These are phyloP conservation scores for Lepus townsendii DNA, from an alignment of 2,797 vertebrate species.

Conservation along the genomic window DNA sequence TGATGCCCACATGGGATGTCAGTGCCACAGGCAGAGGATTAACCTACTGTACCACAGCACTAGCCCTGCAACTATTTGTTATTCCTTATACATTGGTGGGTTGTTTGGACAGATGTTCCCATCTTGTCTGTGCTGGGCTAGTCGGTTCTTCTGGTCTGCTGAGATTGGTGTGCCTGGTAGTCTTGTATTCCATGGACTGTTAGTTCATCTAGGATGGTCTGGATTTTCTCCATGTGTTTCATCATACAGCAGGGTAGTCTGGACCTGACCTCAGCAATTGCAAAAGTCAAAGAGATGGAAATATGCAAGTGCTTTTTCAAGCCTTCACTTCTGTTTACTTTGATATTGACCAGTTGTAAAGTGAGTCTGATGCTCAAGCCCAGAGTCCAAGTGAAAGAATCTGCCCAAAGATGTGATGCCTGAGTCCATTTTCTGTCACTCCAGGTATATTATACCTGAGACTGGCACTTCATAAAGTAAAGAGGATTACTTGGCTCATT, in stretches of 20 bases:
- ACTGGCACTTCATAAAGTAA: not conserved
- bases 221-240: not conserved
- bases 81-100: not conserved
- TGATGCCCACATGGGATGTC: too few relatives aligned
- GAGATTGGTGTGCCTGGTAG: not conserved
- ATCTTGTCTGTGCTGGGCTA: not conserved
- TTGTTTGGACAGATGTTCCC: not conserved
- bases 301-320: not conserved
- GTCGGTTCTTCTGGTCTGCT: not conserved
- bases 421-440: not conserved
- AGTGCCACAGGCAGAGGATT: too few relatives aligned
- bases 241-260: not conserved
- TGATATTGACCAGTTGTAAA: slow-evolving; percentile 18
- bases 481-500: not conserved
- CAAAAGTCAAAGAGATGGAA: slow-evolving; percentile 33
- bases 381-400: not conserved
- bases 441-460: not conserved
- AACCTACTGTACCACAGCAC: too few relatives aligned
- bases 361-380: not conserved
- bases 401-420: not conserved
- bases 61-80: not conserved
- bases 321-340: slow-evolving; percentile 3
- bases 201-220: not conserved
- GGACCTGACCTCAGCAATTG: not conserved
- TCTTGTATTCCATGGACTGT: not conserved